Percentiles rank a stretch among this genome's conserved stretches.
phyloP scores from a whole-genome alignment of 2,113 vertebrate species.

The Coregonus clupeaformis region DNA sequence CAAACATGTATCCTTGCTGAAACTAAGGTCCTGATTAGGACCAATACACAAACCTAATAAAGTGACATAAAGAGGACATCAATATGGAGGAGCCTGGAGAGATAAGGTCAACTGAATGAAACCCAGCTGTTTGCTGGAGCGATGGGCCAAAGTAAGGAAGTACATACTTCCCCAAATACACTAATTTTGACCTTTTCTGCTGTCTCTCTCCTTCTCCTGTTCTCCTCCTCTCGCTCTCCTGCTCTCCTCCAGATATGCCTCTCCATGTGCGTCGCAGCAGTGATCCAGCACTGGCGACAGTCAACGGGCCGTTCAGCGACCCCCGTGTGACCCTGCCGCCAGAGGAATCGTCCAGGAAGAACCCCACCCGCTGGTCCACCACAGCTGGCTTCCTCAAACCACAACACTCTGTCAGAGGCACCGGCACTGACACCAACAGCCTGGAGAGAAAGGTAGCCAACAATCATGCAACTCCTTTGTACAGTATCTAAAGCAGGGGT shows the following conservation, averaged over 20 bases:
- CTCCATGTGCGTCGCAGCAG: conserved; percentile 95
- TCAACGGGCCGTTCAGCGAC: conserved; percentile 64
- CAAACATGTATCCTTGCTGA: no score
- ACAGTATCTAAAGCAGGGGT: no score
- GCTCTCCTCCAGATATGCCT: conserved; percentile 84
- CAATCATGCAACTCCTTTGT: not conserved
- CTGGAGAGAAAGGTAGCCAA: conserved; percentile 87
- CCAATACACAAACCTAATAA: no score
- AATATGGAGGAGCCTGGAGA: no score
- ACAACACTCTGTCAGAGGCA: conserved; percentile 62
- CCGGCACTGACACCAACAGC: conserved; percentile 64
- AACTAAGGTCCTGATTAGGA: no score
- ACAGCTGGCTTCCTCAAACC: conserved; percentile 91
- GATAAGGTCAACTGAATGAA: no score
- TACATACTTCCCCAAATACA: not conserved
- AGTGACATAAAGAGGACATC: no score
- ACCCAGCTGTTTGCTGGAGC: no score
- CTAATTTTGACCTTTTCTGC: not conserved
- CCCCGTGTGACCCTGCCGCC: conserved; percentile 77
- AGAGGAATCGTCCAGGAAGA: conserved; percentile 90
- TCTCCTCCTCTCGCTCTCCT: no score
- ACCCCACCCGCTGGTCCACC: conserved; percentile 93
- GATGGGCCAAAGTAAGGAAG: not conserved
- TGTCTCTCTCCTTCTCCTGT: no score
- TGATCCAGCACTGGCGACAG: conserved; percentile 87